phyloP scores from a whole-genome alignment of 1,140 invertebrate genomes.

The Pissodes strobi region DNA sequence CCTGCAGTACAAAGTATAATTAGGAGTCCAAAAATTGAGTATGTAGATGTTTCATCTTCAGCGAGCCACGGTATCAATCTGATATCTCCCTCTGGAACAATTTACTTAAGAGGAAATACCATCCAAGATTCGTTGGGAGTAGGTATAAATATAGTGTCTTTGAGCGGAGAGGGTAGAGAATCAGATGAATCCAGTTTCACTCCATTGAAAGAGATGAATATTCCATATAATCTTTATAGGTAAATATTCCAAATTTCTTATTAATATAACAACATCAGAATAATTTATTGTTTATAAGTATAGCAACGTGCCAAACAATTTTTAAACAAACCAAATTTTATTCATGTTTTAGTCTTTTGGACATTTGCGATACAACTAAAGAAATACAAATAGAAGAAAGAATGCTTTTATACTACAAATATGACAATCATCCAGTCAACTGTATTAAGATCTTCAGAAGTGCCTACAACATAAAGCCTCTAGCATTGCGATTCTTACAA shows the following conservation, averaged over 20 bases:
- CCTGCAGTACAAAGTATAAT: conserved; percentile 88
- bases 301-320: too few species aligned
- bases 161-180: conserved; percentile 91
- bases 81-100: conserved; percentile 82
- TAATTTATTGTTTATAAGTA: not conserved
- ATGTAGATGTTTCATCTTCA: conserved; percentile 81
- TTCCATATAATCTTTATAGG: conserved; percentile 82
- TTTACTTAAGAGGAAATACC: conserved; percentile 71
- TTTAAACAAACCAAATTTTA: not conserved
- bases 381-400: conserved; percentile 88
- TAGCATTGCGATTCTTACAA: conserved; percentile 89
- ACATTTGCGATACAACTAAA: conserved; percentile 95
- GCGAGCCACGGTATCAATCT: conserved; percentile 92
- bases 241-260: not conserved
- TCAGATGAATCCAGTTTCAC: conserved; percentile 84
- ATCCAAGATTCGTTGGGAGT: conserved; percentile 85
- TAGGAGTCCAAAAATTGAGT: conserved; percentile 80
- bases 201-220: conserved; percentile 79
- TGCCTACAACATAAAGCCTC: conserved; percentile 78
- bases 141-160: conserved; percentile 84
- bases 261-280: too few species aligned
- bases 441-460: conserved; percentile 97
- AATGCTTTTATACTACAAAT: conserved; percentile 95
- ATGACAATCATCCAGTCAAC: conserved; percentile 93
- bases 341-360: conserved; percentile 82